Evolutionary conservation across 2,113 vertebrate genomes (phyloP).

Genomic region (Ardeotis arabs): DNA sequence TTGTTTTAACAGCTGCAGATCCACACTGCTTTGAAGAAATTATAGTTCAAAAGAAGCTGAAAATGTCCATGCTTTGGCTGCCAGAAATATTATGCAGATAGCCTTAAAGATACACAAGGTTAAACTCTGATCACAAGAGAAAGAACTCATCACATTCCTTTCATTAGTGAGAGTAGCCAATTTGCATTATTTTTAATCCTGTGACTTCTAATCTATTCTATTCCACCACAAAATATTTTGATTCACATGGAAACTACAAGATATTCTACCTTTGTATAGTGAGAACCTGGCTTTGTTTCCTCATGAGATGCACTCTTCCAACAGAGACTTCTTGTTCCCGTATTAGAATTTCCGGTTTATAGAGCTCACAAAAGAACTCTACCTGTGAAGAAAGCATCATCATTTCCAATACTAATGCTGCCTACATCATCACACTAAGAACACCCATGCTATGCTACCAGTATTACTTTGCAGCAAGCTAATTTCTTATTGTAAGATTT

Average conservation of each 20-base stretch:
- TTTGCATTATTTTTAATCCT: not conserved
- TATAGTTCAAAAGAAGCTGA: not conserved
- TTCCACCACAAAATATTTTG: not conserved
- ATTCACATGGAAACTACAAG: not conserved
- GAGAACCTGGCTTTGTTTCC: conserved; percentile 81
- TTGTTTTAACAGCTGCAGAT: not conserved
- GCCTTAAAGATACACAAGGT: not conserved
- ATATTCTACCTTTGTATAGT: conserved; percentile 76
- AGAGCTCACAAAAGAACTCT: conserved; percentile 90
- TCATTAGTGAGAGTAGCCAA: not conserved
- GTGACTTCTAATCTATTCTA: not conserved
- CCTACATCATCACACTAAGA: not conserved
- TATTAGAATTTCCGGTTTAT: conserved; percentile 88
- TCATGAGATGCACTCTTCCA: conserved; percentile 81
- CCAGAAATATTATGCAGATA: not conserved
- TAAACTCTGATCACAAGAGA: not conserved
- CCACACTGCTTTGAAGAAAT: not conserved
- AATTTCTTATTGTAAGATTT: not conserved
- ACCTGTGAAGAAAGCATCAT: conserved; percentile 73
- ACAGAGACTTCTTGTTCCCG: conserved; percentile 85
- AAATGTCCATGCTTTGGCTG: not conserved
- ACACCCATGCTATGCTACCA: fast-evolving
- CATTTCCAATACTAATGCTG: not conserved
- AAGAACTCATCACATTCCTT: not conserved
- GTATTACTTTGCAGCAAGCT: not conserved